Evolutionary conservation across 2,888 invertebrate species (phyloP).

Genomic region (Nematopogon swammerdamellus): DNA sequence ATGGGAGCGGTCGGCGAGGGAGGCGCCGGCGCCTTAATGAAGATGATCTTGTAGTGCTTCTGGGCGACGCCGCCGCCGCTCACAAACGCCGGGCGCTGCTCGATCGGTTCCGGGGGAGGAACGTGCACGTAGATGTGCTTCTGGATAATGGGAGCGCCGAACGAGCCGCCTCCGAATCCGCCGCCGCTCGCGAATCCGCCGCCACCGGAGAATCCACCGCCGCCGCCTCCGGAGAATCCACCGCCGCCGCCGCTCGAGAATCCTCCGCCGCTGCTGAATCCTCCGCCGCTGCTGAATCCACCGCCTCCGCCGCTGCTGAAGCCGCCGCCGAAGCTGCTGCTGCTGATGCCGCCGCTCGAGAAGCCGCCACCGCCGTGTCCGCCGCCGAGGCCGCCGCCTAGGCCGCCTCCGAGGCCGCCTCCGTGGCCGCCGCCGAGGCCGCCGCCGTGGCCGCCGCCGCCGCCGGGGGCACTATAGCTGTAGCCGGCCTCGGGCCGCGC

Average conservation of each 20-base stretch:
- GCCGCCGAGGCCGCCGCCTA: conserved; percentile 18
- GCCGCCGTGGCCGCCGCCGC: conserved; percentile 24
- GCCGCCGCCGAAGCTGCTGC: conserved; percentile 20
- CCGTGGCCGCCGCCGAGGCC: conserved; percentile 18
- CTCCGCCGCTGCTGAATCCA: conserved; percentile 17
- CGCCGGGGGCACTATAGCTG: conserved; percentile 53
- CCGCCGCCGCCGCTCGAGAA: conserved; percentile 23
- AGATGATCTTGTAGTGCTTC: conserved; percentile 83
- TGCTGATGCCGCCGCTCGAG: conserved; percentile 26
- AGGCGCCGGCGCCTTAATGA: conserved; percentile 79
- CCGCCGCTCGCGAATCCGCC: conserved; percentile 28
- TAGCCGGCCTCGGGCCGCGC: conserved; percentile 62
- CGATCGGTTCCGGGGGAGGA: conserved; percentile 77
- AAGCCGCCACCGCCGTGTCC: conserved; percentile 32
- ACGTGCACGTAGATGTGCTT: conserved; percentile 83
- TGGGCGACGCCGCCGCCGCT: conserved; percentile 63
- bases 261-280: conserved; percentile 21
- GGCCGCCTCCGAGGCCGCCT: conserved; percentile 22
- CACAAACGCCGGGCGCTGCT: conserved; percentile 64
- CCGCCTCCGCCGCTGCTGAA: conserved; percentile 13
- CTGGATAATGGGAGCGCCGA: conserved; percentile 61
- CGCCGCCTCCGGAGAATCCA: conserved; percentile 12
- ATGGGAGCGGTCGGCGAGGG: conserved; percentile 73
- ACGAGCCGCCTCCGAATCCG: conserved; percentile 37
- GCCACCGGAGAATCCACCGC: conserved; percentile 16